Base-by-base conservation (phyloP, 2,113 vertebrate species). In the Hemichromis elongatus region DNA sequence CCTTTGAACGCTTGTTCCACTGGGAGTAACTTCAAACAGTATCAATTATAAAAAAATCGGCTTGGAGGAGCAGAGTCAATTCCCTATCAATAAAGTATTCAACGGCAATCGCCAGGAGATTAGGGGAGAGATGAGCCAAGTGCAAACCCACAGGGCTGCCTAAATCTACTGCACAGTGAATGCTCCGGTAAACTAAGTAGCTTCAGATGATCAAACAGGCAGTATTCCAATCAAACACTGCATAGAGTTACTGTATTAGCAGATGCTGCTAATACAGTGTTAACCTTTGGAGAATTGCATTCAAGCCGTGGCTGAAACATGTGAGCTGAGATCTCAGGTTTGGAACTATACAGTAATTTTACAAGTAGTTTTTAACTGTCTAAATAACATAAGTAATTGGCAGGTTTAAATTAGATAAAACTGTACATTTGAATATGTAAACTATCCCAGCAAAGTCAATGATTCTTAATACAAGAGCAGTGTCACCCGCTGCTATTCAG, bases 21-120 rank as follows among this genome's bases (percentile, higher is more conserved):
- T 77, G 86, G 89, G 94, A 93, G 35, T 40, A 68, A 91, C 93
- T 95, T 96, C 95, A 95, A 96, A 95, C 91, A 89, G 89, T 94
- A 95, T 95, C 94, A 96, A 94, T 96, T 95, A 95, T 94, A 93
- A 92, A 95, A 94, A 94, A 94, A 94, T 94, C 90, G 84, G 82
- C 93, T 92, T 88, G 9, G 86, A 94, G 85, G 91, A 93, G 86
- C 53, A 77, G 21, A 95, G 91, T 94, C 94, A 93, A 94, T 95
- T 94, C 93, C 84, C 88, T 91, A 92, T 96, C 94, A 92, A 96
- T 96, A 92, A 94, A 93, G 91, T 94, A 94, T 94, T 94, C 94
- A 93, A 84, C 77, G 19, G 81, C 91, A 94, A 94, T 95, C 78
- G 79, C 88, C 90, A 55, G 77, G 91, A 95, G 95, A 95, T 95